Evolutionary conservation across 2,888 invertebrate species (phyloP), one percentile per base, ranked within the genome.

Genomic region (Coleophora flavipennella): DNA sequence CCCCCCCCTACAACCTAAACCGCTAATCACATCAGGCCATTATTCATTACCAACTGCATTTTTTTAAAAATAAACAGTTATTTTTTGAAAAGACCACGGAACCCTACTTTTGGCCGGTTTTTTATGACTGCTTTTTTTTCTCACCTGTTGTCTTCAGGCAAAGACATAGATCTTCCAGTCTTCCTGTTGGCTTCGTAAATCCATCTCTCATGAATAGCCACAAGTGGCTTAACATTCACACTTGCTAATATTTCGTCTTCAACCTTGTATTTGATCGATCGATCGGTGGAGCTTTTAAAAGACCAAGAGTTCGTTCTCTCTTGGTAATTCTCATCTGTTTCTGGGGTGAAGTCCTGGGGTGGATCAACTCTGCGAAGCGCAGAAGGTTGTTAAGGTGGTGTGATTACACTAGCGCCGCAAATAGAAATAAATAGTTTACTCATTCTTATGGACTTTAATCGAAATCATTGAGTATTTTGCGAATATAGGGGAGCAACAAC

Each of bases 171-270:
- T 27, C 84, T 62, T 1, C 57, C 63, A 1, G 69, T 67, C 48
- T 79, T 81, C 47, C 66, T 67, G 28, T 74, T 80, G 1, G 83
- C 81, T 51, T 85, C 85, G 43, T 75, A 69, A 37, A 85, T 85
- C 85, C 84, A 84, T 32, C 61, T 58, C 55, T 85, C 85, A 50
- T 85, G 85, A 40, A 83, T 81, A 0, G 84, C 85, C 0, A 85
- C 85, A 26, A 85, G 49, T 1, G 85, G 85, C 41, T 78, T 79
- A 13, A 85, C 81, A 39, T 70, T 77, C 2, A 85, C 69, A 1
- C 53, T 65, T 0, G 79, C 67, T 0, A 81, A 51, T 1, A 66
- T 57, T 1, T 79, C 80, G 2, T 78, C 78, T 25, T 71, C 76
- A 2, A 64, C 44, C 38, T 55, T 65, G 29, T 43, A 49, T 37